Base-by-base conservation (phyloP, 1,140 invertebrate genomes). In the Leptopilina clavipes region DNA sequence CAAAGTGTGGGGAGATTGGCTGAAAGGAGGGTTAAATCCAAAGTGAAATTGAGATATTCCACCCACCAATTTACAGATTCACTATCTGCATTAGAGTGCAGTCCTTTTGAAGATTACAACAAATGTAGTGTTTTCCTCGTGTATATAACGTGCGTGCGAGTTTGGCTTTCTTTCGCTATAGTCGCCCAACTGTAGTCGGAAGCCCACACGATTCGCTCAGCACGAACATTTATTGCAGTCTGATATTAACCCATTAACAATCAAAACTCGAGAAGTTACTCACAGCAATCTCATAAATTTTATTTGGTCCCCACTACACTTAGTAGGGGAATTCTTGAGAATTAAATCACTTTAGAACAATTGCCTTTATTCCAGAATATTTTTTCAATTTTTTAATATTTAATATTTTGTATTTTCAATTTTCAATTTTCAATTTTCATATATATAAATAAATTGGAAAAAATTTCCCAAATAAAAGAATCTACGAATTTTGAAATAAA, bases 21-120 rank as follows among this genome's bases (percentile, higher is more conserved):
- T 65, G 59, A 65, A 37, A 31, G 59, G 59, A 65, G 59, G 59
- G 22, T 65, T 31, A 31, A 31, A 65, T 78, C 80, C 78, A 85
- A 18, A 17, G 25, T 31, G n/a, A n/a, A n/a, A n/a, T n/a, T n/a
- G n/a, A 9, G 84, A 81, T 81, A 77, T 83, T 84, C 81, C 81
- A 76, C 80, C 79, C 81, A 81, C 79, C 71, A 44, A 71, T 75
- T 81, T 56, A 74, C 54, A 56, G 72, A 73, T 70, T 81, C 44
- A 65, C 74, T 44, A 79, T 80, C 79, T 25, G 9, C 54, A 59
- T 59, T 22, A 25, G 19, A 18, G 54, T 59, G 19, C 56, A 65
- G 56, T 25, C 56, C 56, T 18, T n/a, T 22, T 65, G 18, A 10
- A 25, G 12, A 65, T 12, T 65, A 22, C 56, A 65, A 65, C 19